These are phyloP conservation scores for Limnodromus scolopaceus DNA, from an alignment of 2,797 vertebrate genomes.

Conservation along the genomic window DNA sequence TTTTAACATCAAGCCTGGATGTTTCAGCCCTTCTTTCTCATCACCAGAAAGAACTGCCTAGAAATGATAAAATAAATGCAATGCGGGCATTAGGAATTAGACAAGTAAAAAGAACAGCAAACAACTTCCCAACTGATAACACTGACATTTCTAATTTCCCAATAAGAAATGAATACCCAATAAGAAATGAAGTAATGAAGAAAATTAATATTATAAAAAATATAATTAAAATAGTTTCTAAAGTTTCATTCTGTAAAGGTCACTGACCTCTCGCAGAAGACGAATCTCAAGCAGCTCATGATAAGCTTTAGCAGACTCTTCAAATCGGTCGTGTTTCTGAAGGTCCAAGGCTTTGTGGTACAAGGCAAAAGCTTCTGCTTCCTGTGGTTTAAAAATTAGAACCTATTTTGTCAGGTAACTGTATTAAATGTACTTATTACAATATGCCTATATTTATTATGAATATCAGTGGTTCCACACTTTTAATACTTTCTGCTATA, in stretches of 20 bases:
- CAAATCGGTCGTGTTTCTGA: slow-evolving; percentile 97
- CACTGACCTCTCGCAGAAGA: slow-evolving; percentile 91
- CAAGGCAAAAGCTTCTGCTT: slow-evolving; percentile 96
- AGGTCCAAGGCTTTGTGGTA: slow-evolving; percentile 98
- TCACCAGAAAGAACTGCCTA: slow-evolving; percentile 92
- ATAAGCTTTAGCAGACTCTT: slow-evolving; percentile 94
- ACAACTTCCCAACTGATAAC: background rate
- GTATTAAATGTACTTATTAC: background rate
- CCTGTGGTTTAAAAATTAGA: slow-evolving; percentile 76
- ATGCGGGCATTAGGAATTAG: fast-evolving
- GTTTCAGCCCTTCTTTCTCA: slow-evolving; percentile 92
- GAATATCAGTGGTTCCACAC: background rate
- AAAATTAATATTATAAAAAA: background rate
- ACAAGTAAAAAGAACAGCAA: background rate
- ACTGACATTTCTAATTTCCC: background rate
- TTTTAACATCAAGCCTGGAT: slow-evolving; percentile 95
- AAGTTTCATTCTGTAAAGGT: background rate
- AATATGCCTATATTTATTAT: background rate
- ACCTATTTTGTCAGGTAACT: background rate
- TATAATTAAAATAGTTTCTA: background rate
- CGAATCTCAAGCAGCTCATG: slow-evolving; percentile 94
- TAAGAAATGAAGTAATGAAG: background rate
- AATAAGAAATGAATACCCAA: background rate
- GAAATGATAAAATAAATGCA: background rate
- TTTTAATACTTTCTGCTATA: background rate